phyloP scores from a whole-genome alignment of 2,888 invertebrate genomes.

The Lottia scabra region DNA sequence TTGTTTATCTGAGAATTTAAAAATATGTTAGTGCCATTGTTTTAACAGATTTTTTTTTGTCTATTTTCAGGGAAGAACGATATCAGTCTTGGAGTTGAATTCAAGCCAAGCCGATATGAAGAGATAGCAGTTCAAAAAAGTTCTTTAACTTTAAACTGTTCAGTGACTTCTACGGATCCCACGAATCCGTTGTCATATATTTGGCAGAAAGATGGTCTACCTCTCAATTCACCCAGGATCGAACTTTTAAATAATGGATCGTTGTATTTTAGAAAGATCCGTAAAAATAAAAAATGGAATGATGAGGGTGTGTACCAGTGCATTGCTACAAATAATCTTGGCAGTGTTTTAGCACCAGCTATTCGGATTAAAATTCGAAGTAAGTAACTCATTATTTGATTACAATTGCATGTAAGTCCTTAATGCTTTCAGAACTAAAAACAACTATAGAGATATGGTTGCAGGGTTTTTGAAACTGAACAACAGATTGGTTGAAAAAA shows the following conservation, averaged over 20 bases:
- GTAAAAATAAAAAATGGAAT: constrained; percentile 5
- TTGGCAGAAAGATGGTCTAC: constrained; percentile 2
- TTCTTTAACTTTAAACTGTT: constrained; percentile 2
- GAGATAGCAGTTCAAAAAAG: background rate
- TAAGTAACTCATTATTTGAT: constrained; percentile 2
- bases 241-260: constrained; percentile 12
- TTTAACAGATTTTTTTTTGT: background rate
- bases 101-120: background rate
- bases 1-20: no score
- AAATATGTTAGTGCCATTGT: background rate
- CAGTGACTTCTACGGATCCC: background rate
- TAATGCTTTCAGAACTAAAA: no score
- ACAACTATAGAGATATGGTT: no score
- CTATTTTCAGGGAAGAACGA: background rate
- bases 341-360: constrained; percentile 7
- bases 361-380: constrained; percentile 13
- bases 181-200: background rate
- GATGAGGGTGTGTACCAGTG: constrained; percentile 14
- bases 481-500: no score
- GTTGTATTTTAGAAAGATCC: constrained; percentile 13
- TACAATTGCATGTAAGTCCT: no score
- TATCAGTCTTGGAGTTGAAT: constrained; percentile 1
- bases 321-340: constrained; percentile 8
- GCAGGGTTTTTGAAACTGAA: no score
- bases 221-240: background rate